These are phyloP conservation scores for Gambusia yucatana DNA, from an alignment of 2,797 vertebrate species.

Conservation along the genomic window DNA sequence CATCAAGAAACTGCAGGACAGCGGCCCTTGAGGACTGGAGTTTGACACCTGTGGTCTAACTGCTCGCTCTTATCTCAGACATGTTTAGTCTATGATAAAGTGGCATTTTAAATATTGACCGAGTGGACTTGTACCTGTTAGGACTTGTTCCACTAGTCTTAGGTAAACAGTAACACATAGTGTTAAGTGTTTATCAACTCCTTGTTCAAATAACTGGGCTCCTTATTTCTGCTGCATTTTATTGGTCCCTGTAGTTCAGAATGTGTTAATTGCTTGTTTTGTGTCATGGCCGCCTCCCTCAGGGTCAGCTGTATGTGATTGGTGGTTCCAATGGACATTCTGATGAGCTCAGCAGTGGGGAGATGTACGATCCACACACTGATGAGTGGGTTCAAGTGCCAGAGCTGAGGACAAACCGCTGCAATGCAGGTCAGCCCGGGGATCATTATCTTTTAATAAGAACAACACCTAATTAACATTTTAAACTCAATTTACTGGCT, in stretches of 20 bases:
- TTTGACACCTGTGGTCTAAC: conserved; percentile 8
- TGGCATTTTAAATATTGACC: not conserved
- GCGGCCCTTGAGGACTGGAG: too few species aligned
- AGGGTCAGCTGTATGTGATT: conserved; percentile 96
- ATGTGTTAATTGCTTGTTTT: not conserved
- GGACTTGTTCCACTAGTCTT: conserved; percentile 2
- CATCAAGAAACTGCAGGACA: too few species aligned
- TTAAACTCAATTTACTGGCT: not conserved
- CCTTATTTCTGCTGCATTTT: conserved; percentile 1
- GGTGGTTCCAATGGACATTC: conserved; percentile 98
- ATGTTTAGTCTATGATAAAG: conserved; percentile 18
- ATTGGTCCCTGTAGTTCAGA: not conserved
- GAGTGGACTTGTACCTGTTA: not conserved
- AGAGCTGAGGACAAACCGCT: conserved; percentile 95
- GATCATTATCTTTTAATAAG: not conserved
- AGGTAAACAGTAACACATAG: conserved; percentile 15
- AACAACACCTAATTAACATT: not conserved
- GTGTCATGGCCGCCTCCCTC: not conserved
- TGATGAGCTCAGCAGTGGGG: conserved; percentile 95
- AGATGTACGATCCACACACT: conserved; percentile 89
- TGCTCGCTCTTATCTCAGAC: not conserved
- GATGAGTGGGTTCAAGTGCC: conserved; percentile 95
- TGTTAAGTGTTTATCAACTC: not conserved
- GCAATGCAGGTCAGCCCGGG: conserved; percentile 89
- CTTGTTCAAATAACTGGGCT: not conserved